A percentile compares a stretch with the other conserved stretches of the same genome.
phyloP scores from a whole-genome alignment of 2,888 invertebrate species.

The Phragmatobia fuliginosa region DNA sequence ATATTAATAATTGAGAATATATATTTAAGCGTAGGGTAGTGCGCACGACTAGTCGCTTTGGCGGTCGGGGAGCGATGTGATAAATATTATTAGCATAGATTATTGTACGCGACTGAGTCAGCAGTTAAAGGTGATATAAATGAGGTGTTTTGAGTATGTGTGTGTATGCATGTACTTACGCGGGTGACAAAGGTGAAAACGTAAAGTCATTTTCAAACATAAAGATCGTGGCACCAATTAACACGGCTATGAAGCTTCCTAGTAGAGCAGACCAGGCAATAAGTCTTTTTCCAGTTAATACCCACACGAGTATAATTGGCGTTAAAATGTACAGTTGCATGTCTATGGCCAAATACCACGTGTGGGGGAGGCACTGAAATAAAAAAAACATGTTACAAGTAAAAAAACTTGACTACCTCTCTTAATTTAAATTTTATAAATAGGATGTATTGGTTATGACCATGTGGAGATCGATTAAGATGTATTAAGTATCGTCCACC shows the following conservation, averaged over 20 bases:
- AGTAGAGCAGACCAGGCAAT: slow-evolving; percentile 62
- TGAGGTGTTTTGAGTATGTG: neutral
- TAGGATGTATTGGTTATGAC: neutral
- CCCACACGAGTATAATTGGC: slow-evolving; percentile 69
- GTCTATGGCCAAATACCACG: slow-evolving; percentile 76
- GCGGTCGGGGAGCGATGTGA: no score
- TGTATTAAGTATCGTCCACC: no score
- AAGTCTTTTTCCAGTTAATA: slow-evolving; percentile 54
- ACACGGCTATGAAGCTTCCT: slow-evolving; percentile 46
- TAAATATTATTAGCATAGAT: no score
- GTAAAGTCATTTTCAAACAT: slow-evolving; percentile 62
- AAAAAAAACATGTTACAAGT: neutral
- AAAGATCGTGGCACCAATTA: slow-evolving; percentile 58
- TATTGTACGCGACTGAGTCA: neutral
- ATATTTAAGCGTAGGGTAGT: no score
- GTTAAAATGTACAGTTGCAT: slow-evolving; percentile 72
- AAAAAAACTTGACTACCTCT: neutral
- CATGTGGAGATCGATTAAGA: no score
- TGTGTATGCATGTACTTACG: slow-evolving; percentile 53
- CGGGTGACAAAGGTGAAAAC: slow-evolving; percentile 49
- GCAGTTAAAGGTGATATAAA: no score
- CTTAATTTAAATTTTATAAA: neutral
- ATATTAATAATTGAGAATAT: no score
- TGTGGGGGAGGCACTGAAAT: slow-evolving; percentile 68
- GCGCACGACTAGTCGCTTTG: no score